Evolutionary conservation across 2,888 invertebrate genomes (phyloP), one percentile per base, ranked within the genome.

Genomic region (Anthophora plumipes): DNA sequence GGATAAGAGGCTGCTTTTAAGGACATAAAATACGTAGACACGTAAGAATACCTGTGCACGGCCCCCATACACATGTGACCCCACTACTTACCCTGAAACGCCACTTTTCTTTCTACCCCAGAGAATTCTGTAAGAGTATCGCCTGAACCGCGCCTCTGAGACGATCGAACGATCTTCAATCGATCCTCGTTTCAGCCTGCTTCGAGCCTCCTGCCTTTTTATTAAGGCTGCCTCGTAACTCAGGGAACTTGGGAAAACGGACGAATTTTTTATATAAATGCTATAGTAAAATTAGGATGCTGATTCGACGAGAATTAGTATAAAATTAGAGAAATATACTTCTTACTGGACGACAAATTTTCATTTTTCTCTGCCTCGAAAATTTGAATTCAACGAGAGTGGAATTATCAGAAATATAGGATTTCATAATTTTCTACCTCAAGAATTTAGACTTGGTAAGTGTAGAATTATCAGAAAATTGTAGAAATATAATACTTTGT

Each of bases 1-100:
- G 78, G 87, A 87, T 91, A 91, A 91, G 90, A 91, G 89, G 89
- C 84, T 91, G 90, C 91, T 91, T 91, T 91, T 91, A 91, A 91
- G 89, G 88, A 83, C 86, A 89, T 91, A 90, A 91, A 91, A 91
- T 90, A 91, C 88, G 86, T 84, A 84, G 86, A 83, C 78, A 85
- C 77, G 83, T 84, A 82, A 77, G 74, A 81, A 82, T 82, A 85
- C 85, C 85, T 85, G 77, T 39, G 68, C 78, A 57, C 54, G 48
- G 48, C n/a, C 74, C 25, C 57, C 46, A n/a, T 71, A 70, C 75
- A 80, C 86, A 83, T 67, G 84, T 60, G 86, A 73, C 70, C 67
- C 57, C 54, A 46, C 64, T 55, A 54, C 61, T 57, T 74, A 25
- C 64, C 31, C 69, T 25, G 73, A 50, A 84, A 79, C 52, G 59